Evolutionary conservation across 1,140 invertebrate genomes (phyloP).

Genomic region (Eupeodes corollae): DNA sequence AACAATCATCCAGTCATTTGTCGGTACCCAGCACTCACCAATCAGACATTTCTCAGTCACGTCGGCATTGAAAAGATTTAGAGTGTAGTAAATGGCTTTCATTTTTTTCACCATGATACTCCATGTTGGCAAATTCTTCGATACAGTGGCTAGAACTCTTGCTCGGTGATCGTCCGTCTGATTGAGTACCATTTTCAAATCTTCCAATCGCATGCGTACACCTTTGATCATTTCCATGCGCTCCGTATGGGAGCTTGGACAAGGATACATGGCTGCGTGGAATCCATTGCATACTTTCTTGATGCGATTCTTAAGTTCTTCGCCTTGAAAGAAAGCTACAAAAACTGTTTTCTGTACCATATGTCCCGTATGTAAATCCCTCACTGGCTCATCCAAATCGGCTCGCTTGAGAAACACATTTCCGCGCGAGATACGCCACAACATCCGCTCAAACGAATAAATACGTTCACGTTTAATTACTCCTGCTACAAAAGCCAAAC

Average conservation of each 20-base stretch:
- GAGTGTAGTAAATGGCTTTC: conserved; percentile 75
- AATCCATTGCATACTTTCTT: conserved; percentile 95
- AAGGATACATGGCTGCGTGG: conserved; percentile 87
- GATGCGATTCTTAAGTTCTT: conserved; percentile 83
- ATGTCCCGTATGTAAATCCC: conserved; percentile 71
- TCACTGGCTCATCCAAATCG: conserved; percentile 67
- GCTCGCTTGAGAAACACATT: conserved; percentile 77
- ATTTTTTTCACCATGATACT: conserved; percentile 73
- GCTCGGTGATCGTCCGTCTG: conserved; percentile 91
- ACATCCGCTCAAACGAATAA: conserved; percentile 87
- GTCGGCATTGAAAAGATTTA: conserved; percentile 76
- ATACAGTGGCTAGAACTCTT: conserved; percentile 75
- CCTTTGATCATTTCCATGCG: conserved; percentile 84
- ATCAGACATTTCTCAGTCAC: conserved; percentile 84
- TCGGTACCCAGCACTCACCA: conserved; percentile 88
- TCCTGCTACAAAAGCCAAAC: conserved; percentile 65
- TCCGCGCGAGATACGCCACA: conserved; percentile 87
- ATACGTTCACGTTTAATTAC: conserved; percentile 75
- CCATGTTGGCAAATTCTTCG: conserved; percentile 86
- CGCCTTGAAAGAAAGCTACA: conserved; percentile 92
- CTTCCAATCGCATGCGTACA: conserved; percentile 82
- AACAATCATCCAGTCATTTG: conserved; percentile 66
- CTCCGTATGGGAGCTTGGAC: conserved; percentile 77
- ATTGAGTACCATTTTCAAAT: conserved; percentile 82
- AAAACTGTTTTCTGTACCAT: conserved; percentile 90